phyloP scores from a whole-genome alignment of 2,113 vertebrate genomes.

The Corvus cornix region DNA sequence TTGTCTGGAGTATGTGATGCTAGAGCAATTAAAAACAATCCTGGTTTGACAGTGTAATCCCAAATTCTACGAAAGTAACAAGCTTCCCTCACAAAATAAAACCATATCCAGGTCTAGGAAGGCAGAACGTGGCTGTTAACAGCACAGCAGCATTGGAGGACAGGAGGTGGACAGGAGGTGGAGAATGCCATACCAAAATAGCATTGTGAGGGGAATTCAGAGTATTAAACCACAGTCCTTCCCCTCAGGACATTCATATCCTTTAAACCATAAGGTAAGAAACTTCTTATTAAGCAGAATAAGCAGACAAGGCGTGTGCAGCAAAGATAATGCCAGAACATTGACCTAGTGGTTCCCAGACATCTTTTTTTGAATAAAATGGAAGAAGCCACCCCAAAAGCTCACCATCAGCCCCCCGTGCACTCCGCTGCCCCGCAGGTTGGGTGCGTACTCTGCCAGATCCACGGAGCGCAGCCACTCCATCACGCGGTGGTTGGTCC shows the following conservation, averaged over 20 bases:
- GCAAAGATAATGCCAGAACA: background rate
- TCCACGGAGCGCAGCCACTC: constrained; percentile 97
- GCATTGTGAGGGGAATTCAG: background rate
- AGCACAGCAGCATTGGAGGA: background rate
- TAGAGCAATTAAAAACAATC: background rate
- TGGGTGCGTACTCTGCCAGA: constrained; percentile 94
- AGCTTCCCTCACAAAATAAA: background rate
- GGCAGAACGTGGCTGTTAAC: background rate
- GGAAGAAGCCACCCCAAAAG: background rate
- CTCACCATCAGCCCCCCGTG: constrained; percentile 96
- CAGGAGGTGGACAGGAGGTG: background rate
- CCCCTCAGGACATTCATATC: background rate
- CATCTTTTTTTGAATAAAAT: background rate
- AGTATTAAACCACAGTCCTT: background rate
- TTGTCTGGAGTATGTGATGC: background rate
- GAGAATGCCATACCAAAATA: background rate
- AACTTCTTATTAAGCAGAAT: background rate
- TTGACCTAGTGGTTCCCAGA: background rate
- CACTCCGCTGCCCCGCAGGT: constrained; percentile 93
- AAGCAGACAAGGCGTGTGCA: background rate
- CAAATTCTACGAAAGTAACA: background rate
- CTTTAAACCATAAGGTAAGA: background rate
- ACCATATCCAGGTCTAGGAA: background rate
- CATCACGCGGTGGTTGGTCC: constrained; percentile 98
- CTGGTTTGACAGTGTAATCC: background rate